phyloP scores from a whole-genome alignment of 2,113 vertebrate species.

The Gallinago media region DNA sequence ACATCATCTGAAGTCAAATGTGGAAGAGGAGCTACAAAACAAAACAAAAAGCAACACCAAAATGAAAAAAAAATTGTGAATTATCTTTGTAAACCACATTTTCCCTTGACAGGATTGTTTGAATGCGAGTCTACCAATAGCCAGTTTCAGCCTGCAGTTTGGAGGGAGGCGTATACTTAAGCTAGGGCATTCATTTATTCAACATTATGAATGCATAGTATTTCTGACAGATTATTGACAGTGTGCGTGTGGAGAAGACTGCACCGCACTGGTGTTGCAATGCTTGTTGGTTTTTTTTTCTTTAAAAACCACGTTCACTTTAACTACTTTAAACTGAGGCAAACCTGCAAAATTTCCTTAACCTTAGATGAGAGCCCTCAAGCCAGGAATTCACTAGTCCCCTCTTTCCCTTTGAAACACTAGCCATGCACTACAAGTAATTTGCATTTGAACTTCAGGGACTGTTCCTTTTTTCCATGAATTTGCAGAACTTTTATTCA shows the following conservation, averaged over 20 bases:
- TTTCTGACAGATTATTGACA: neutral
- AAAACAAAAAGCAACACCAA: constrained; percentile 81
- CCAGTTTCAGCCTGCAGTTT: neutral
- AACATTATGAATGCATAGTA: neutral
- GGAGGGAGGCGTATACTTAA: neutral
- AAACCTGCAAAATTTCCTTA: neutral
- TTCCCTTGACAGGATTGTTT: constrained; percentile 43
- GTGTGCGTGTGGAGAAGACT: constrained; percentile 62
- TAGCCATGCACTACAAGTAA: neutral
- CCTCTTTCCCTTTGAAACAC: neutral
- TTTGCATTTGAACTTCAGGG: neutral
- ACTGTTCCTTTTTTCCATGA: neutral
- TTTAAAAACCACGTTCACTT: neutral
- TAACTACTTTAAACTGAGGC: neutral
- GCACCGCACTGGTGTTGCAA: constrained; percentile 67
- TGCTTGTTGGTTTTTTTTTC: neutral
- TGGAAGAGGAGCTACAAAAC: constrained; percentile 92
- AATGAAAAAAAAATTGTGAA: constrained; percentile 76
- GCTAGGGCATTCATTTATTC: constrained; percentile 12
- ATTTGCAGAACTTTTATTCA: neutral
- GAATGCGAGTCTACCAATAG: neutral
- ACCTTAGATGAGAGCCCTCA: neutral
- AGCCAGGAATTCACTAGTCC: neutral
- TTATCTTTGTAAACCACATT: constrained; percentile 58
- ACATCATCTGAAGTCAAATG: constrained; percentile 97